phyloP scores from a whole-genome alignment of 2,888 invertebrate species.

The Eupsilia transversa region DNA sequence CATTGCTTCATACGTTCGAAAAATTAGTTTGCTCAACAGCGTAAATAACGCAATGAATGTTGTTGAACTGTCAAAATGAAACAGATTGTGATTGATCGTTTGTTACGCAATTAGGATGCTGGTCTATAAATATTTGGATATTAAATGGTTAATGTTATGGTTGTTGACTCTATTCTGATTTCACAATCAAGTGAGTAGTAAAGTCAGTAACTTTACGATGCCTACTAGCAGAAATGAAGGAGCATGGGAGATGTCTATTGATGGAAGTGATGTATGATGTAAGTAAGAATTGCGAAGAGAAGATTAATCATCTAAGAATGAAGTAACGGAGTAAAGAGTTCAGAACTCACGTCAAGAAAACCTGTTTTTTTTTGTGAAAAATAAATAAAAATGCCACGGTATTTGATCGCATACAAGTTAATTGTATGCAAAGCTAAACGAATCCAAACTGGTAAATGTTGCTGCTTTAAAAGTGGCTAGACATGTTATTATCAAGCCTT shows the following conservation, averaged over 20 bases:
- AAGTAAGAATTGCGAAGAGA: not conserved
- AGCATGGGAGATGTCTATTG: not conserved
- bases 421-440: slow-evolving; percentile 17
- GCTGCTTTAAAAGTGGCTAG: not conserved
- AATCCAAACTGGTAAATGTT: slow-evolving; percentile 26
- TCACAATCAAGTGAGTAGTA: slow-evolving; percentile 6
- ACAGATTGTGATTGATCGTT: too few relatives aligned
- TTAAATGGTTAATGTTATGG: not conserved
- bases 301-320: not conserved
- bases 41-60: too few relatives aligned
- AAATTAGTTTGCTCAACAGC: too few relatives aligned
- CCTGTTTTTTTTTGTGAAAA: not conserved
- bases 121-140: too few relatives aligned
- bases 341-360: not conserved
- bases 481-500: slow-evolving; percentile 10
- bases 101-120: too few relatives aligned
- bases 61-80: too few relatives aligned
- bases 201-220: not conserved
- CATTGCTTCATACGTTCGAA: too few relatives aligned
- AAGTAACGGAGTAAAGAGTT: too few relatives aligned
- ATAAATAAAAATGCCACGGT: not conserved
- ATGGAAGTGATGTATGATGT: not conserved
- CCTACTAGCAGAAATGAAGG: not conserved
- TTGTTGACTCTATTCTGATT: not conserved
- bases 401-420: not conserved